Conservation (phyloP, 2,113 vertebrate genomes). For the Pluvialis apricaria region DNA sequence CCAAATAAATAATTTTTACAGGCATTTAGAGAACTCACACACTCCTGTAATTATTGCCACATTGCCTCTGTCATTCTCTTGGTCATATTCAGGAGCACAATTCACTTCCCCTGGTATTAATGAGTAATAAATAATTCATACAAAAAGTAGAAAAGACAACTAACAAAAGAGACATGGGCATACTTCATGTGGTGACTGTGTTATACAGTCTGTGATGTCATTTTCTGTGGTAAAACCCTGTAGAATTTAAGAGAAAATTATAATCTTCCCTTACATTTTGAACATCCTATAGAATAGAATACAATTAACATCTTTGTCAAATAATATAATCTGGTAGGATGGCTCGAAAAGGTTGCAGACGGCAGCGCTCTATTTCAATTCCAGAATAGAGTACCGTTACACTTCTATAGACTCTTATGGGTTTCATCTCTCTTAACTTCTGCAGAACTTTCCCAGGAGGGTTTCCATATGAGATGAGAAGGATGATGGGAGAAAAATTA, state of each 20-base stretch:
- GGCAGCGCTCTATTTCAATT: conserved; percentile 4
- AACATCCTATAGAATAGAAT: conserved; percentile 14
- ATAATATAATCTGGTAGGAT: not conserved
- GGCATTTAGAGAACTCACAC: not conserved
- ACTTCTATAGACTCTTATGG: not conserved
- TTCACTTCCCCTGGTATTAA: conserved; percentile 12
- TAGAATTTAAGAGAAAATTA: conserved; percentile 4
- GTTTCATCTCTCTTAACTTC: conserved; percentile 22
- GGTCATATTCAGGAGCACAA: conserved; percentile 17
- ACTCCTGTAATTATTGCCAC: conserved; percentile 18
- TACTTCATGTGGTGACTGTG: not conserved
- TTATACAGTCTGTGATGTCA: not conserved
- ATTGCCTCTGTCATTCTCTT: conserved; percentile 1
- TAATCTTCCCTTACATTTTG: conserved; percentile 15
- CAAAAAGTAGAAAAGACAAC: conserved; percentile 11
- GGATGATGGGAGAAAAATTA: not conserved
- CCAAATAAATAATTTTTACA: not conserved
- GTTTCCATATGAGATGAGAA: not conserved
- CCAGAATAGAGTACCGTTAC: not conserved
- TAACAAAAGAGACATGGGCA: conserved; percentile 9
- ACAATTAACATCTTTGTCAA: conserved; percentile 39
- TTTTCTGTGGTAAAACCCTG: conserved; percentile 3
- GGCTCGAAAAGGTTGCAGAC: not conserved
- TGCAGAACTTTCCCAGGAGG: not conserved
- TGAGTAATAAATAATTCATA: conserved; percentile 61